A percentile compares a stretch with the other conserved stretches of the same genome.
phyloP scores from a whole-genome alignment of 2,888 invertebrate species.

The Unio pictorum region DNA sequence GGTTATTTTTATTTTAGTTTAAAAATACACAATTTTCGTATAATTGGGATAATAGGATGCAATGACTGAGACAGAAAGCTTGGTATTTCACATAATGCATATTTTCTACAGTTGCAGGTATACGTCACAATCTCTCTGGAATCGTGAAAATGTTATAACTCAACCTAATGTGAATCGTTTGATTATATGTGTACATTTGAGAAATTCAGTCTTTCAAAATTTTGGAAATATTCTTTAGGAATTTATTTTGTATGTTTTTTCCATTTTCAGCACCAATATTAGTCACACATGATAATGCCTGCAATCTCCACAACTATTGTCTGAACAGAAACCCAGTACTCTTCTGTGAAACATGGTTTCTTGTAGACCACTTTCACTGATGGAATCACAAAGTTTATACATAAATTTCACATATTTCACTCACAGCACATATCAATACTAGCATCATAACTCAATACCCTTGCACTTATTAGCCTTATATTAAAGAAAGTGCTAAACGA shows the following conservation, averaged over 20 bases:
- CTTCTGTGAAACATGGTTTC: slow-evolving; percentile 16
- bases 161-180: not conserved
- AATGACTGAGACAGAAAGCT: no score
- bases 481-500: no score
- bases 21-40: no score
- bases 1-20: no score
- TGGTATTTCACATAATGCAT: no score
- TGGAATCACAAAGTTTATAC: slow-evolving; percentile 10
- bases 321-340: slow-evolving; percentile 17
- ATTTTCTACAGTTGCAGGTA: no score
- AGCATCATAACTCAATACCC: no score
- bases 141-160: not conserved
- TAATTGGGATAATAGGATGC: no score
- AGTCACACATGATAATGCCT: slow-evolving; percentile 16
- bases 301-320: slow-evolving; percentile 16
- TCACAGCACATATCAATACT: no score
- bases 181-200: not conserved
- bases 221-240: not conserved
- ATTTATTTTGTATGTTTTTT: not conserved
- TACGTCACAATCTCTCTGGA: no score
- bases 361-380: slow-evolving; percentile 18
- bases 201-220: not conserved
- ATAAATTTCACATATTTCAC: not conserved
- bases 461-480: no score
- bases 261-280: slow-evolving; percentile 3